phyloP scores from a whole-genome alignment of 2,797 vertebrate species.

The Gambusia yucatana region DNA sequence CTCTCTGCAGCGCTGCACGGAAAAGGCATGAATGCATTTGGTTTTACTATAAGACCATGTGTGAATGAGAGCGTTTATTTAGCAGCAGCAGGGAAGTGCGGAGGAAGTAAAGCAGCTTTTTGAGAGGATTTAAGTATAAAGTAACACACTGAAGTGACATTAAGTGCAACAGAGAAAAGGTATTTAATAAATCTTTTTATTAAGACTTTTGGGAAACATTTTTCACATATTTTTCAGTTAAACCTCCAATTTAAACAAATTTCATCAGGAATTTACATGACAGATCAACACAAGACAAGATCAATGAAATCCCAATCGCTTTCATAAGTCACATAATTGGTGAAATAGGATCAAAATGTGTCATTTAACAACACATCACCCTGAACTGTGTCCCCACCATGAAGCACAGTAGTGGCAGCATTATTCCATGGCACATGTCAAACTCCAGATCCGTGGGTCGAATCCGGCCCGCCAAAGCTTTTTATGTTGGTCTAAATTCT shows the following conservation, averaged over 20 bases:
- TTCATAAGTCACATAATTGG: background rate
- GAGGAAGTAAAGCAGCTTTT: conserved; percentile 5
- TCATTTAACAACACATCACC: too few relatives aligned
- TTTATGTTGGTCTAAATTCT: too few relatives aligned
- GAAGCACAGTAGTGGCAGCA: background rate
- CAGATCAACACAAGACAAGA: background rate
- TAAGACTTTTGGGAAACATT: background rate
- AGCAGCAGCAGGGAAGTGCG: background rate
- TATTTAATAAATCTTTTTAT: background rate
- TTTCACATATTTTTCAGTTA: background rate
- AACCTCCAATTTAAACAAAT: background rate
- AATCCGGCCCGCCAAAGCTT: too few relatives aligned
- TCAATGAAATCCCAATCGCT: background rate
- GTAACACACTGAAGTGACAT: background rate
- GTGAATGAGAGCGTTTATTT: conserved; percentile 20
- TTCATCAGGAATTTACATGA: background rate
- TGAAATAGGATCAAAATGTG: background rate
- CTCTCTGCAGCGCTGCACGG: background rate
- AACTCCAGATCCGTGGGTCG: too few relatives aligned
- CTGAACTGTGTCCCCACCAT: background rate
- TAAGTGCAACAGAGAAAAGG: background rate
- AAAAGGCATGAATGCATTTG: conserved; percentile 10
- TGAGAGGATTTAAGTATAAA: background rate
- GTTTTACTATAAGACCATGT: conserved; percentile 7
- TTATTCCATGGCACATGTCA: too few relatives aligned